Base-by-base conservation (phyloP, 92 coral and sea anemone genomes). In the Nematostella vectensis region DNA sequence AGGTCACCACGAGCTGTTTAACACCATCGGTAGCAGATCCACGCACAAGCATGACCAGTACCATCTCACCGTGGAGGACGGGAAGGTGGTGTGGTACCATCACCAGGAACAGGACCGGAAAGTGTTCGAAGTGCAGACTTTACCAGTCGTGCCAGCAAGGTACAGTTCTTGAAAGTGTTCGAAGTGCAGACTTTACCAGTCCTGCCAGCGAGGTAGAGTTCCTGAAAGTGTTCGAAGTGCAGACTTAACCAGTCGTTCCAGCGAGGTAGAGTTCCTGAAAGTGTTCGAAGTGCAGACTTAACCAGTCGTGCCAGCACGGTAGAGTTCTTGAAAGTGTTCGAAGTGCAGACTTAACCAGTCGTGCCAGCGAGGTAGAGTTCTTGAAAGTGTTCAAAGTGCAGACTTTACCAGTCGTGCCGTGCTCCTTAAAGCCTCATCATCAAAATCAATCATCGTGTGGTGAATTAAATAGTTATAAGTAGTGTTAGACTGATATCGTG, bases 11-110 rank as follows among this genome's bases (percentile, higher is more conserved):
- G 93, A 93, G 50, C 48, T 93, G 1, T 93, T 93, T 70, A 76
- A 93, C 77, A 93, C 99, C 13, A 93, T 93, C 55, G 99, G 99
- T 9, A 83, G 89, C 27, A 85, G 81, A 27, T 93, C 99, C 22
- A 84, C 75, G 24, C 99, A 93, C 73, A 93, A 93, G 45, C 89
- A 93, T 43, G 99, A 93, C 61, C 99, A 93, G 52, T 93, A 86
- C 68, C 68, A 82, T 61, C 77, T 93, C 27, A 88, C 94, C 9
- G 89, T 93, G 58, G 88, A 86, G 44, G 83, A 78, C 52, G 99
- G 98, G 20, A 85, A 79, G 58, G 86, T 93, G 1, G 75, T 82
- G 18, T 93, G 99, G 96, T 86, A 76, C 49, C 99, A 93, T 59
- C 95, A 93, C 77, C 96, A 93, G 61, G 89, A 82, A 73, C 82